These are phyloP conservation scores for Ctenomys sociabilis DNA, from an alignment of 2,113 vertebrate genomes.

Conservation along the genomic window DNA sequence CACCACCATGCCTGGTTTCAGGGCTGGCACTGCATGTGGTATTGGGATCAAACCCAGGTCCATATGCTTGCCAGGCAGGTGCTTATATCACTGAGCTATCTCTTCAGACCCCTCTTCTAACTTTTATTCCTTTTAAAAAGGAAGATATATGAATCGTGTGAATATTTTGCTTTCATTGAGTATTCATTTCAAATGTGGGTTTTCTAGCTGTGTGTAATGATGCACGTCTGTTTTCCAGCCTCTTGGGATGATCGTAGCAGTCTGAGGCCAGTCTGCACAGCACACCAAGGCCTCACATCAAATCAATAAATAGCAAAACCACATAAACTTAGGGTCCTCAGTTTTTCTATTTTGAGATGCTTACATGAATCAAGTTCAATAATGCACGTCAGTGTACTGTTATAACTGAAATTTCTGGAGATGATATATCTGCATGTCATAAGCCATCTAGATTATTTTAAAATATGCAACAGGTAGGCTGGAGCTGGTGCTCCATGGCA, in stretches of 20 bases:
- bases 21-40: too few species aligned
- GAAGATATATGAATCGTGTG: neutral
- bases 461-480: neutral
- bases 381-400: neutral
- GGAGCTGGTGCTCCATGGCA: neutral
- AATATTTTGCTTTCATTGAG: conserved; percentile 13
- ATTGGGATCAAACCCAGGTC: too few species aligned
- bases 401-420: neutral
- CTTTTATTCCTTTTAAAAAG: neutral
- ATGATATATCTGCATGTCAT: neutral
- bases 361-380: neutral
- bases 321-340: neutral
- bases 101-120: neutral
- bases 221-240: too few species aligned
- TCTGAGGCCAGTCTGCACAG: neutral
- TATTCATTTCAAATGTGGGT: neutral
- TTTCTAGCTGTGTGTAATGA: neutral
- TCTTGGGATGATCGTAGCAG: neutral
- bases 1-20: too few species aligned
- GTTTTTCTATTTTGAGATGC: conserved; percentile 19
- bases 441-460: neutral
- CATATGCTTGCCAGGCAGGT: too few species aligned
- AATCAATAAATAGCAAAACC: neutral
- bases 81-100: too few species aligned
- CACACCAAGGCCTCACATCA: neutral